These are phyloP conservation scores for Strigamia maritima DNA, from an alignment of 2,888 invertebrate genomes.

Conservation along the genomic window DNA sequence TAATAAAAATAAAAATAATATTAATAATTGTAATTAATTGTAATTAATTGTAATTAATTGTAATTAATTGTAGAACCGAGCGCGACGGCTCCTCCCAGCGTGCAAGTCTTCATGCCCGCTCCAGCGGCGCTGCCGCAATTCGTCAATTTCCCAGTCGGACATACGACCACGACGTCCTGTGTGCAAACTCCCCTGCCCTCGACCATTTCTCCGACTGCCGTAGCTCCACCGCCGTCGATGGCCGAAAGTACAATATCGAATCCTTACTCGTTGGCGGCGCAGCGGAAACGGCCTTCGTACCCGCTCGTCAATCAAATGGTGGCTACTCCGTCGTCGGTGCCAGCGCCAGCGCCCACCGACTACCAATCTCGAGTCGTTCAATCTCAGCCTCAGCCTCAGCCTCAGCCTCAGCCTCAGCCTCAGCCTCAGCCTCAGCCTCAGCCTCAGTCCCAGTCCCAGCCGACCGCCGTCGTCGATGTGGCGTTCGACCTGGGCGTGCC, in stretches of 20 bases:
- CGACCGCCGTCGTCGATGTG: conserved; percentile 7
- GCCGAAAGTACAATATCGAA: neutral
- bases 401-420: too few species aligned
- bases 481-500: neutral
- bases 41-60: too few species aligned
- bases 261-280: neutral
- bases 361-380: neutral
- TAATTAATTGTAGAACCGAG: too few species aligned
- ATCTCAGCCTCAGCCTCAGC: neutral
- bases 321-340: neutral
- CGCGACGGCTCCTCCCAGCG: neutral
- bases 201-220: conserved; percentile 9
- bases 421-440: too few species aligned
- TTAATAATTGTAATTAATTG: too few species aligned
- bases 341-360: neutral
- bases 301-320: neutral
- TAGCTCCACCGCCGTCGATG: neutral
- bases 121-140: neutral
- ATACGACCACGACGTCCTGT: neutral
- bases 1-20: too few species aligned
- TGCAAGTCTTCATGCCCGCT: neutral
- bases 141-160: neutral
- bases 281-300: neutral
- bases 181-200: neutral
- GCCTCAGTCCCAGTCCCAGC: too few species aligned